Evolutionary conservation across 2,888 invertebrate species (phyloP), one percentile per base, ranked within the genome.

Genomic region (Monochamus alternatus): DNA sequence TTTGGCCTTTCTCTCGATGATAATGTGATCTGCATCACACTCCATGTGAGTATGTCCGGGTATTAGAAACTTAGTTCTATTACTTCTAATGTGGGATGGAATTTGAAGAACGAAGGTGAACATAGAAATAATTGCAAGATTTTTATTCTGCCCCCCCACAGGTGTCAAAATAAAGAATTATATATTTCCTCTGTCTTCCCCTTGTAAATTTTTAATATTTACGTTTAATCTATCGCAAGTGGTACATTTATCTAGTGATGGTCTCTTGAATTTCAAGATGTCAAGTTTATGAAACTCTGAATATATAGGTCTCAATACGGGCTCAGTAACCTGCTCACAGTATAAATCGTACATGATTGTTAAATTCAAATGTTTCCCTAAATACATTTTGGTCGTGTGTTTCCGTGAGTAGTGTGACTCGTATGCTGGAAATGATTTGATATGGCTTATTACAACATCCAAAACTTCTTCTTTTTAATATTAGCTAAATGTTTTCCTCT

Each of bases 21-120:
- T 12, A n/a, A 55, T 3, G n/a, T 58, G 67, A 55, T 67, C 67
- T 5, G 38, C 9, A 31, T 67, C 67, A 55, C 67, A 67, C 38
- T 68, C 58, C 58, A 68, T 55, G n/a, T 68, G 68, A 30, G 68
- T 68, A 14, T 68, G 68, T 7, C 68, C 68, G n/a, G 68, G 58
- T 32, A 38, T 43, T 38, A 68, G 12, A 43, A 58, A 68, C 14
- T 58, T 68, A 58, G 68, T 32, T 68, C 58, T 68, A 68, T 38
- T 31, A 31, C 14, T 43, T 32, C 43, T 5, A 68, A n/a, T 14
- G 38, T 22, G 3, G 58, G 58, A 58, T n/a, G n/a, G n/a, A 8
- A 5, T 14, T 10, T 14, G 3, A 58, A 58, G 14, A 3, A 30
- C 58, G 14, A 10, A 58, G 10, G 3, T 47, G 38, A 38, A 38